A percentile compares a stretch with the other conserved stretches of the same genome.
Conservation (phyloP, 1,140 invertebrate genomes). For the Drosophila bifasciata region DNA sequence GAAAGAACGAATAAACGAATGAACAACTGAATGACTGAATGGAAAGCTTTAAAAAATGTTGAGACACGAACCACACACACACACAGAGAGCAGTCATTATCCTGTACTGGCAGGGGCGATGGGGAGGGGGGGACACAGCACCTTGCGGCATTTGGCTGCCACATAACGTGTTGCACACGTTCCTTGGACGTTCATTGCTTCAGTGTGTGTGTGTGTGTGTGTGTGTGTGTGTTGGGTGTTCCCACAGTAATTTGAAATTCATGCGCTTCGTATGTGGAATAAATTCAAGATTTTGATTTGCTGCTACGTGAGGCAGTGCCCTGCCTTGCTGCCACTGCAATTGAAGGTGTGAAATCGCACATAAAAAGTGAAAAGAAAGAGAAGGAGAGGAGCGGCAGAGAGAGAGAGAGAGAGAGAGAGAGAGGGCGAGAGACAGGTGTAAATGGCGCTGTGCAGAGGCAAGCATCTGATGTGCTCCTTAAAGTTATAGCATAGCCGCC, state of each 20-base stretch:
- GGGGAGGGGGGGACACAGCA: slow-evolving; percentile 18
- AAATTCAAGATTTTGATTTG: slow-evolving; percentile 83
- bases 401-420: neutral
- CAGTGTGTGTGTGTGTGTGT: slow-evolving; percentile 7
- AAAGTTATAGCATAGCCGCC: neutral
- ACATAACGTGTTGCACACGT: slow-evolving; percentile 77
- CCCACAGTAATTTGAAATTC: slow-evolving; percentile 83
- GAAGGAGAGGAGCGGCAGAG: slow-evolving; percentile 25
- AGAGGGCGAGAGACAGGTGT: neutral
- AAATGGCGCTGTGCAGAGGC: slow-evolving; percentile 9
- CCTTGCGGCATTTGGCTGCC: slow-evolving; percentile 23
- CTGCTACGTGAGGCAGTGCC: slow-evolving; percentile 72
- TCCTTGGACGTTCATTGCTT: slow-evolving; percentile 22
- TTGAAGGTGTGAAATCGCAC: slow-evolving; percentile 79
- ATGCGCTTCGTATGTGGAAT: slow-evolving; percentile 83
- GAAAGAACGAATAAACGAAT: neutral
- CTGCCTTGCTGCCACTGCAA: slow-evolving; percentile 38
- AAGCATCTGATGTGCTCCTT: slow-evolving; percentile 9
- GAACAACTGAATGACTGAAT: too few relatives aligned
- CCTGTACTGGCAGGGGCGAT: slow-evolving; percentile 13
- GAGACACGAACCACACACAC: slow-evolving; percentile 41
- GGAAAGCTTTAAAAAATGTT: slow-evolving; percentile 34
- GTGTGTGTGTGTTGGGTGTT: slow-evolving; percentile 38
- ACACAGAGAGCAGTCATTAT: slow-evolving; percentile 59
- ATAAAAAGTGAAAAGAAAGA: slow-evolving; percentile 75